These are phyloP conservation scores for Capromys pilorides DNA, from an alignment of 2,797 vertebrate genomes.

Conservation along the genomic window DNA sequence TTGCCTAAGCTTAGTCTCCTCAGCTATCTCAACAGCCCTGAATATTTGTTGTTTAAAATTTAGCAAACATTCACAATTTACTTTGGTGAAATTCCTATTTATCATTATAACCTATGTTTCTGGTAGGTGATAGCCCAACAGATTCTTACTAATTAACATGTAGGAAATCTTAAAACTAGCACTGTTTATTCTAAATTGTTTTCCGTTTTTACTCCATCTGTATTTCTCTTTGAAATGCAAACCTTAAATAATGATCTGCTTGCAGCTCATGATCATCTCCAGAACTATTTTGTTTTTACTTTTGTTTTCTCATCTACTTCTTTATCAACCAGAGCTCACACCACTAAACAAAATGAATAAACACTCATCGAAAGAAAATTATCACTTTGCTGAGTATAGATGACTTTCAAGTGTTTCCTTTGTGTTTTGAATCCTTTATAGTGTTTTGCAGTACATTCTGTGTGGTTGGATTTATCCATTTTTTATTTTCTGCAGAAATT, in stretches of 20 bases:
- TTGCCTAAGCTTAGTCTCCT: too few relatives aligned
- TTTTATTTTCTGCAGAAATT: conserved; percentile 2
- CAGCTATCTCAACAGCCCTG: too few relatives aligned
- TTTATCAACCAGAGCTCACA: background rate
- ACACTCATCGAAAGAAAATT: background rate
- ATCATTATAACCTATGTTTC: background rate
- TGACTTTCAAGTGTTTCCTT: background rate
- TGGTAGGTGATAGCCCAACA: background rate
- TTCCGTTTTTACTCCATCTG: background rate
- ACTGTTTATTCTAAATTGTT: background rate
- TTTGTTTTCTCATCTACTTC: background rate
- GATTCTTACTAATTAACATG: background rate
- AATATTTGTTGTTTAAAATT: background rate
- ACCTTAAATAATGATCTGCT: background rate
- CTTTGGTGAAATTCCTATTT: background rate
- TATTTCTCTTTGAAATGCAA: background rate
- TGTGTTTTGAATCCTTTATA: background rate
- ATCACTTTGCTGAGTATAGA: background rate
- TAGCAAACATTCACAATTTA: background rate
- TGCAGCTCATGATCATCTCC: background rate
- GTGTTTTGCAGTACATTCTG: background rate
- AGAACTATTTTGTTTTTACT: background rate
- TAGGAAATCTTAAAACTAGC: background rate
- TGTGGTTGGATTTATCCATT: background rate
- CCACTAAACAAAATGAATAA: background rate